phyloP scores from a whole-genome alignment of 2,888 invertebrate species.

The Philaethria dido region DNA sequence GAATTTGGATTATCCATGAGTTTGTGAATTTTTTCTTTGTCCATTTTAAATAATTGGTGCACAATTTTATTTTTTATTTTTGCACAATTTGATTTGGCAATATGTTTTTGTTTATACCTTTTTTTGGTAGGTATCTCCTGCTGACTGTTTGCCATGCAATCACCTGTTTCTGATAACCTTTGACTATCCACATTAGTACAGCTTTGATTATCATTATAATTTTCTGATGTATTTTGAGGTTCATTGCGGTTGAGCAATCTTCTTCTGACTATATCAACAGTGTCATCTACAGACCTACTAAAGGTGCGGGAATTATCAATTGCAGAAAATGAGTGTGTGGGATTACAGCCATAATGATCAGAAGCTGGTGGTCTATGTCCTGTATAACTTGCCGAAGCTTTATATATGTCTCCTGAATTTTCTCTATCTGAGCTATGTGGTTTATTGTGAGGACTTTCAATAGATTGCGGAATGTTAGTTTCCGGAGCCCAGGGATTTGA shows the following conservation, averaged over 20 bases:
- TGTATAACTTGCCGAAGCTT: constrained; percentile 57
- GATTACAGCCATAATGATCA: constrained; percentile 70
- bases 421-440: constrained; percentile 50
- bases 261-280: constrained; percentile 73
- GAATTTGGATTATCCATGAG: constrained; percentile 77
- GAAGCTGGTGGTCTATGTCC: constrained; percentile 77
- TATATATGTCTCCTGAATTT: constrained; percentile 50
- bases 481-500: constrained; percentile 57
- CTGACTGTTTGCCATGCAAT: constrained; percentile 46
- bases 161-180: constrained; percentile 45
- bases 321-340: constrained; percentile 50
- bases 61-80: constrained; percentile 79
- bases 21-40: constrained; percentile 77
- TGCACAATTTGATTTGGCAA: constrained; percentile 65
- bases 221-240: constrained; percentile 51
- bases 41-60: constrained; percentile 79
- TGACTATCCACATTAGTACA: constrained; percentile 47
- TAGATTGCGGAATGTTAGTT: constrained; percentile 51
- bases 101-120: constrained; percentile 54
- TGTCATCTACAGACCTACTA: constrained; percentile 74
- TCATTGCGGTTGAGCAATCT: constrained; percentile 68
- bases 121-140: constrained; percentile 61
- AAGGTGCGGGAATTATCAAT: constrained; percentile 70
- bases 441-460: constrained; percentile 55
- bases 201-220: constrained; percentile 47